Evolutionary conservation across 2,113 vertebrate genomes (phyloP).

Genomic region (Melanocharis versteri): DNA sequence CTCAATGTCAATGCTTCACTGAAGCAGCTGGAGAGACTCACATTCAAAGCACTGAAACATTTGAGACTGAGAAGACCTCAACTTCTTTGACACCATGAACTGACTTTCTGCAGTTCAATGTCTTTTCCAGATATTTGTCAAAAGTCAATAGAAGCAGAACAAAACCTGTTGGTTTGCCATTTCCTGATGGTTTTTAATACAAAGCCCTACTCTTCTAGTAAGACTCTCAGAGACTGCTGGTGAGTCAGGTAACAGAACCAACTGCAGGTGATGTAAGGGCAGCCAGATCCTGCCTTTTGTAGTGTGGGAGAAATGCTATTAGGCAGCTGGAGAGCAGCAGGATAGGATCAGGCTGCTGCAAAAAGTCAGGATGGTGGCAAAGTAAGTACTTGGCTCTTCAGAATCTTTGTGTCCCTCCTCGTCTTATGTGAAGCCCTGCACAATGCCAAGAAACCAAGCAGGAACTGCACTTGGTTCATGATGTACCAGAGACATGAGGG

Average conservation of each 20-base stretch:
- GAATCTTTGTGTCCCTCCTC: background rate
- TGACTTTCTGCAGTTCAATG: background rate
- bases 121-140: background rate
- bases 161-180: background rate
- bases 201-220: background rate
- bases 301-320: background rate
- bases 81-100: background rate
- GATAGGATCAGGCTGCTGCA: background rate
- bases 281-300: background rate
- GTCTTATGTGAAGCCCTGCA: background rate
- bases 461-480: background rate
- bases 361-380: background rate
- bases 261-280: background rate
- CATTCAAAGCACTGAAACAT: background rate
- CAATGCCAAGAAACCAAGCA: background rate
- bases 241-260: background rate
- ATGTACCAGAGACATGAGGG: background rate
- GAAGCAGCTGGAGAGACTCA: background rate
- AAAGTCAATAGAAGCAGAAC: background rate
- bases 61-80: background rate
- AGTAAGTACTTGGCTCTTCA: background rate
- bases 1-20: background rate
- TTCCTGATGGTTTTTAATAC: background rate
- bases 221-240: background rate
- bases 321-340: background rate